Evolutionary conservation across 2,888 invertebrate genomes (phyloP).

Genomic region (Drosophila neoperkinsi): DNA sequence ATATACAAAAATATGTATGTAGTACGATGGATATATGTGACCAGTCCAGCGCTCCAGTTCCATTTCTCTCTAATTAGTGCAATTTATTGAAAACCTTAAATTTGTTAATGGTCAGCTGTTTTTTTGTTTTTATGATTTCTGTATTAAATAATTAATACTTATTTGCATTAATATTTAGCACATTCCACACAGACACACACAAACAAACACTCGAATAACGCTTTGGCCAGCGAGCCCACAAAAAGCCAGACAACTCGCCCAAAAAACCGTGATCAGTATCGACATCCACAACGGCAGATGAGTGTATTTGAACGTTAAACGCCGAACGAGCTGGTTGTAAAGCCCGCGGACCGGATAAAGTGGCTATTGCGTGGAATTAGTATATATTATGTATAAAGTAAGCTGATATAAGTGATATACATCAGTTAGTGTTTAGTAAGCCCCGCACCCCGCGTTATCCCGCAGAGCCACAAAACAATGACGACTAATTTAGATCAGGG

Average conservation of each 20-base stretch:
- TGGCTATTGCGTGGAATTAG: constrained; percentile 4
- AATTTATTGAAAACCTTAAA: constrained; percentile 66
- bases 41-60: constrained; percentile 1
- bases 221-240: constrained; percentile 19
- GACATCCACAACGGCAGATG: constrained; percentile 43
- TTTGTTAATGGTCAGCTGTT: constrained; percentile 30
- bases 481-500: constrained; percentile 53
- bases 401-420: constrained; percentile 18
- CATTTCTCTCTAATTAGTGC: constrained; percentile 56
- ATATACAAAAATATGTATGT: neutral
- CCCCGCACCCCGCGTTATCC: neutral
- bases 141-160: constrained; percentile 57
- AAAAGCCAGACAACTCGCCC: constrained; percentile 1
- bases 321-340: constrained; percentile 76
- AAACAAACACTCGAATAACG: constrained; percentile 7
- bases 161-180: constrained; percentile 67
- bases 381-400: constrained; percentile 39
- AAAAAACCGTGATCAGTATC: constrained; percentile 26
- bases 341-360: constrained; percentile 38
- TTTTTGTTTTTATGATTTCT: constrained; percentile 6
- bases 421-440: constrained; percentile 3
- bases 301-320: constrained; percentile 78
- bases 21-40: neutral
- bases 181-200: constrained; percentile 28
- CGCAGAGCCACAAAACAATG: constrained; percentile 51